Conservation (phyloP, 2,888 invertebrate species). For the Xanthorhoe designata region DNA sequence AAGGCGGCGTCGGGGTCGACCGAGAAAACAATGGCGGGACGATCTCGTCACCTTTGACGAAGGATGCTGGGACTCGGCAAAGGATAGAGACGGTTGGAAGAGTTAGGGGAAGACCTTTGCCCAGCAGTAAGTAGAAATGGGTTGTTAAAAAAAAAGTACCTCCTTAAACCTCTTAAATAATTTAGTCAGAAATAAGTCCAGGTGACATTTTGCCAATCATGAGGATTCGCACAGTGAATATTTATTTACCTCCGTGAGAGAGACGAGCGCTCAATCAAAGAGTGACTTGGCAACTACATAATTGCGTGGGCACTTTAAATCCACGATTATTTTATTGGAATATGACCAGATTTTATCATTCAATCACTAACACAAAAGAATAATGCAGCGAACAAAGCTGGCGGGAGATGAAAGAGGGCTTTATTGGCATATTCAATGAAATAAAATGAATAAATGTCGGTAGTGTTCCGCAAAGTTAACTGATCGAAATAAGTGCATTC, state of each 20-base stretch:
- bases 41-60: no score
- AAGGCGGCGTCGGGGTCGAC: no score
- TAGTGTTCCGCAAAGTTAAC: constrained; percentile 64
- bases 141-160: no score
- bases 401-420: constrained; percentile 63
- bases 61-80: no score
- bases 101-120: no score
- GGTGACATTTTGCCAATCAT: no score
- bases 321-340: constrained; percentile 21
- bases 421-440: constrained; percentile 63
- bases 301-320: constrained; percentile 16
- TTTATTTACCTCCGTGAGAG: not conserved
- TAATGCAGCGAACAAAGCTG: constrained; percentile 52
- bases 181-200: no score
- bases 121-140: no score
- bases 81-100: no score
- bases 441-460: constrained; percentile 47
- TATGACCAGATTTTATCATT: constrained; percentile 36
- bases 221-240: not conserved
- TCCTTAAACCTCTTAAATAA: no score
- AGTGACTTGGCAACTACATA: constrained; percentile 4
- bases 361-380: constrained; percentile 41
- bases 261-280: not conserved
- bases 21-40: no score
- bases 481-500: constrained; percentile 69